Percentiles rank a stretch among this genome's conserved stretches.
These are phyloP conservation scores for Drosophila glabriapex DNA, from an alignment of 2,888 invertebrate species.

Conservation along the genomic window DNA sequence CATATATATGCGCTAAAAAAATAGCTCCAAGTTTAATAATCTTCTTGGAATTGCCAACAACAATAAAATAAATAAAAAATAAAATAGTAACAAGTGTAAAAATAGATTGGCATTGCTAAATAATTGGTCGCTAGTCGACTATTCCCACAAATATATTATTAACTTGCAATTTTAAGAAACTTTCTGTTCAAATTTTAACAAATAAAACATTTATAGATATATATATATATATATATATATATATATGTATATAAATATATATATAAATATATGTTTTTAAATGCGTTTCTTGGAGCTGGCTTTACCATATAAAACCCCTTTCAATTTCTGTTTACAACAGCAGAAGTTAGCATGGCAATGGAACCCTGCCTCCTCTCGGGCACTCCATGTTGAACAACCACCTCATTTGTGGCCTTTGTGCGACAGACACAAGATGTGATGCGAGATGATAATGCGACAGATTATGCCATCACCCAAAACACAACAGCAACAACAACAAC, in stretches of 20 bases:
- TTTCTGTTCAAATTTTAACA: background rate
- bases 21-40: background rate
- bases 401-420: conserved; percentile 32
- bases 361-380: background rate
- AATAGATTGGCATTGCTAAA: background rate
- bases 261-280: background rate
- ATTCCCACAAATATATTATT: background rate
- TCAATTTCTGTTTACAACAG: background rate
- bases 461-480: conserved; percentile 30
- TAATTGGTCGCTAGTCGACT: background rate
- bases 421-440: conserved; percentile 8
- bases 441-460: conserved; percentile 35
- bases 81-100: background rate
- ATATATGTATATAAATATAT: background rate
- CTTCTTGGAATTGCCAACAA: background rate
- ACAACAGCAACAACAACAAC: conserved; percentile 30
- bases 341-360: background rate
- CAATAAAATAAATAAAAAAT: background rate
- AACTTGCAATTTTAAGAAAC: background rate
- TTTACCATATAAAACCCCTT: background rate
- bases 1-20: too few relatives aligned
- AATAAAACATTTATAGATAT: background rate
- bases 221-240: too few relatives aligned
- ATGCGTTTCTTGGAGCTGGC: background rate
- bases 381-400: background rate